Percentiles rank a stretch among this genome's conserved stretches.
phyloP scores from a whole-genome alignment of 2,888 invertebrate genomes.

The Caenorhabditis angaria region DNA sequence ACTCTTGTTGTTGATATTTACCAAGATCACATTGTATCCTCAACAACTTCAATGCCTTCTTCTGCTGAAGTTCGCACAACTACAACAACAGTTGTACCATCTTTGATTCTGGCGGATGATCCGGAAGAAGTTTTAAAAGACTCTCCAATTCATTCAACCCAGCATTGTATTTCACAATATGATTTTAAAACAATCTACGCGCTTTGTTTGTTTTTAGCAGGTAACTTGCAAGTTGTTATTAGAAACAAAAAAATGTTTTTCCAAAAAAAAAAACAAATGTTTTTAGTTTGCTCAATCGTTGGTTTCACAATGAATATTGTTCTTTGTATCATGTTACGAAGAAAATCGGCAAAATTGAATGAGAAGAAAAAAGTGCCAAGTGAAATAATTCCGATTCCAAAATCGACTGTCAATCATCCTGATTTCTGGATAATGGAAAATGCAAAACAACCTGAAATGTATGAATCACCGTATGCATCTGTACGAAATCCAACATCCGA shows the following conservation, averaged over 20 bases:
- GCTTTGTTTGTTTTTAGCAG: constrained; percentile 42
- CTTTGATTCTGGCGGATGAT: constrained; percentile 24
- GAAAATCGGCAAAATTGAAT: constrained; percentile 11
- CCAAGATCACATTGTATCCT: neutral
- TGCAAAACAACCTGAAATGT: constrained; percentile 5
- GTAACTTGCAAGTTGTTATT: constrained; percentile 13
- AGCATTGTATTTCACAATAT: constrained; percentile 32
- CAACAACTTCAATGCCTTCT: neutral
- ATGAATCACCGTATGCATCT: neutral
- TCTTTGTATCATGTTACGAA: constrained; percentile 24
- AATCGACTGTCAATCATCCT: constrained; percentile 20
- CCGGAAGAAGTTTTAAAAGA: neutral
- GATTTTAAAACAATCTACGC: constrained; percentile 45
- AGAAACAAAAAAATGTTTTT: neutral
- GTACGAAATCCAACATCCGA: constrained; percentile 13
- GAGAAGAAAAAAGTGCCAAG: constrained; percentile 8
- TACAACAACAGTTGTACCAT: constrained; percentile 23
- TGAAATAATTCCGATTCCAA: constrained; percentile 25
- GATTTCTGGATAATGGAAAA: constrained; percentile 39
- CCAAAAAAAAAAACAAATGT: neutral
- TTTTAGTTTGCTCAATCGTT: constrained; percentile 45
- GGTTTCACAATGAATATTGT: constrained; percentile 52
- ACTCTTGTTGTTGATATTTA: constrained; percentile 25
- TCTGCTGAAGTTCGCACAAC: neutral
- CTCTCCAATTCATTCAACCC: neutral